Conservation (phyloP, 2,113 vertebrate genomes). For the Oreochromis aureus region DNA sequence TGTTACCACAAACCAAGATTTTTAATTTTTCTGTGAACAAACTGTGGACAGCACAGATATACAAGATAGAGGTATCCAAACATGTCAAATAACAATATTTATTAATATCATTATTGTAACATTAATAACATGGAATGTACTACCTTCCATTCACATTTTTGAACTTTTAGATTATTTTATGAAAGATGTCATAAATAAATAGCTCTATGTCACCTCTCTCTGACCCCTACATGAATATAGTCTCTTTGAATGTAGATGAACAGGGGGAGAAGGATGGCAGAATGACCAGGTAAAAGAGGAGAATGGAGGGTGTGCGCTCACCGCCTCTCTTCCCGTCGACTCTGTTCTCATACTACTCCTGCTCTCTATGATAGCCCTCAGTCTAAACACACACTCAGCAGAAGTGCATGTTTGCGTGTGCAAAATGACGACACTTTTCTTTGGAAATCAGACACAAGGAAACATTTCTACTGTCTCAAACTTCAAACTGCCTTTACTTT, state of each 20-base stretch:
- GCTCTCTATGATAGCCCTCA: slow-evolving; percentile 1
- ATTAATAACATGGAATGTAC: slow-evolving; percentile 75
- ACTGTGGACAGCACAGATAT: slow-evolving; percentile 58
- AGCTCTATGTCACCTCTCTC: slow-evolving; percentile 52
- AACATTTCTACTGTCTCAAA: not conserved
- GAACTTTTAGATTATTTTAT: slow-evolving; percentile 61
- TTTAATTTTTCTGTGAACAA: slow-evolving; percentile 64
- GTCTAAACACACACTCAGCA: not conserved
- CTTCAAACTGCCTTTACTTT: not conserved
- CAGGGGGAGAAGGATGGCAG: slow-evolving; percentile 14
- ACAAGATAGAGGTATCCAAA: slow-evolving; percentile 64
- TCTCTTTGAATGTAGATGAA: slow-evolving; percentile 22
- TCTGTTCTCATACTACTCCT: not conserved
- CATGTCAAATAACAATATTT: slow-evolving; percentile 70
- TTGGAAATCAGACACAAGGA: slow-evolving; percentile 42
- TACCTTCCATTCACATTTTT: slow-evolving; percentile 44
- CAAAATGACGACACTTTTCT: slow-evolving; percentile 44
- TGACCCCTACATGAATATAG: slow-evolving; percentile 44
- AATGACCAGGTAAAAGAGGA: slow-evolving; percentile 1
- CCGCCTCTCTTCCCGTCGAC: not conserved
- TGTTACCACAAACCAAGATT: slow-evolving; percentile 44
- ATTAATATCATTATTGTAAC: slow-evolving; percentile 69
- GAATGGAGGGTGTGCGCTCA: not conserved
- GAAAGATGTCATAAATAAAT: slow-evolving; percentile 74
- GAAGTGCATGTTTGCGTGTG: slow-evolving; percentile 27